Conservation (phyloP, 2,113 vertebrate species). For the Thunnus thynnus region DNA sequence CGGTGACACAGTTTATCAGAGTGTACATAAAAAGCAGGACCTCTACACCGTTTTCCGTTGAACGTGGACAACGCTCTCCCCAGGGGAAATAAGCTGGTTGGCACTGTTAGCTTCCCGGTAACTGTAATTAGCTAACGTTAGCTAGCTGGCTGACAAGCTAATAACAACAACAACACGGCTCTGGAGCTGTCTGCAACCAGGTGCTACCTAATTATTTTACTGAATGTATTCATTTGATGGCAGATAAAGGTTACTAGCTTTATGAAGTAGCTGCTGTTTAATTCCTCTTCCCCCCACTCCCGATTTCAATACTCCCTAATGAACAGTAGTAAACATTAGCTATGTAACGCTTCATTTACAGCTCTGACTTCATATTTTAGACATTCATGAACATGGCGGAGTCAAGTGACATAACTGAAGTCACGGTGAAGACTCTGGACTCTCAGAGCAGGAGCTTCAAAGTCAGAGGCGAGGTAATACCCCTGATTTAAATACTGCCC, state of each 20-base stretch:
- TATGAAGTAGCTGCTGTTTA: neutral
- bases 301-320: neutral
- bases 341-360: accelerated
- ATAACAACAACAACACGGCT: conserved; percentile 36
- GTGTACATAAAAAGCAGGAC: neutral
- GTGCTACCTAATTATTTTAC: neutral
- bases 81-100: neutral
- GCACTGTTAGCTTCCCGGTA: conserved; percentile 8
- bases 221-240: neutral
- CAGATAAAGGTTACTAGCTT: neutral
- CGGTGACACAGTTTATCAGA: too few species aligned
- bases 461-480: conserved; percentile 87
- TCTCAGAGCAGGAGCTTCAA: conserved; percentile 90
- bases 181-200: conserved; percentile 4
- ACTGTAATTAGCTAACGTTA: conserved; percentile 40
- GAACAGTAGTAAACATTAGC: neutral
- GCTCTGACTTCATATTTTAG: neutral
- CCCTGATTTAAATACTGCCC: neutral
- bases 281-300: neutral
- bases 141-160: conserved; percentile 45
- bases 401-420: conserved; percentile 81
- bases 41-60: neutral
- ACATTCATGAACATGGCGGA: conserved; percentile 78
- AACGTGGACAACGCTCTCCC: neutral
- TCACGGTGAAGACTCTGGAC: conserved; percentile 91